Conservation (phyloP, 1,140 invertebrate species). For the Aleiodes sp. region DNA sequence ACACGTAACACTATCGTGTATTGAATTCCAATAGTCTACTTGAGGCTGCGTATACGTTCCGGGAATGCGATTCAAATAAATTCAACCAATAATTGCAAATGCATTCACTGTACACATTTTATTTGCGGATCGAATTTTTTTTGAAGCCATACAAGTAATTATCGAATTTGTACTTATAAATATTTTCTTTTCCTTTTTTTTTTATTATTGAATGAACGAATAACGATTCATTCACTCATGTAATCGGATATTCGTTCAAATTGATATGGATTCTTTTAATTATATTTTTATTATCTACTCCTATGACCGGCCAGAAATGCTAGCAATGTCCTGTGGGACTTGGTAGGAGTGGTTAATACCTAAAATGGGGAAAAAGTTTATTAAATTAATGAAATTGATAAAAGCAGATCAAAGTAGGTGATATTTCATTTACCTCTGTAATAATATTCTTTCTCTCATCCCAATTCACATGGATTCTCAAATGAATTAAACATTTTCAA, state of each 20-base stretch:
- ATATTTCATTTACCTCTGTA: neutral
- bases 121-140: neutral
- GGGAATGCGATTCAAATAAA: neutral
- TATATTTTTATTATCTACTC: no score
- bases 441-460: neutral
- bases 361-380: neutral
- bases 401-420: neutral
- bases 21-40: conserved; percentile 8
- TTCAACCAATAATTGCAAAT: neutral
- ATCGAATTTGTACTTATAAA: neutral
- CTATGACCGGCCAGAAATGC: no score
- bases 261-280: neutral
- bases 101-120: neutral
- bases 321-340: no score
- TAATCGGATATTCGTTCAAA: neutral
- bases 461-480: neutral
- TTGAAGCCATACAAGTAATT: neutral
- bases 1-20: neutral
- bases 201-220: neutral
- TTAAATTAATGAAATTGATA: neutral
- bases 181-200: no score
- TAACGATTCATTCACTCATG: neutral
- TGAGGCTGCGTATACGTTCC: neutral
- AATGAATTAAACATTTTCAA: neutral
- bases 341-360: neutral